phyloP scores from a whole-genome alignment of 1,140 invertebrate genomes.

The Drosophila nebulosa region DNA sequence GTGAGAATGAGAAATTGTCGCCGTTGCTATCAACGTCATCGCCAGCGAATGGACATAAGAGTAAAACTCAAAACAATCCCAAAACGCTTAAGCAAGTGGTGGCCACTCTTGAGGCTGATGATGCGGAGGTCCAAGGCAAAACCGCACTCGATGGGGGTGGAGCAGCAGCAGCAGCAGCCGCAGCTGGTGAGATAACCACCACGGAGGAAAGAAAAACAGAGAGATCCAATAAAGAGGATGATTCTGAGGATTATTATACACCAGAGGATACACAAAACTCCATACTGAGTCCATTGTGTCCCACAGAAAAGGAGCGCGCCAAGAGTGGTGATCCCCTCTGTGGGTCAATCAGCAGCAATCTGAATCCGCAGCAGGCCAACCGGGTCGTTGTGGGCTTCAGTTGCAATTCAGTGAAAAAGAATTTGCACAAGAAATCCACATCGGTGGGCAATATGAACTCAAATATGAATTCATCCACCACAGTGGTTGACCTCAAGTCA shows the following conservation, averaged over 20 bases:
- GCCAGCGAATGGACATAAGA: conserved; percentile 74
- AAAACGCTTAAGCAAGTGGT: conserved; percentile 62
- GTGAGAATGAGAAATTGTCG: conserved; percentile 90
- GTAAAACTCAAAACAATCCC: conserved; percentile 39
- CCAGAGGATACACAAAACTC: conserved; percentile 86
- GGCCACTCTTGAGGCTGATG: conserved; percentile 28
- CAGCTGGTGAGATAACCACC: conserved; percentile 27
- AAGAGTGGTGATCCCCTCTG: conserved; percentile 63
- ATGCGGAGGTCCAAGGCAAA: conserved; percentile 27
- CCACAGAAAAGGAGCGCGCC: conserved; percentile 41
- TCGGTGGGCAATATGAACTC: conserved; percentile 76
- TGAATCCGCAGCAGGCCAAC: conserved; percentile 6
- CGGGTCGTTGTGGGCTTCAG: conserved; percentile 49
- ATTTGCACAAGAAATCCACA: conserved; percentile 75
- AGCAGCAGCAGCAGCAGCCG: not conserved
- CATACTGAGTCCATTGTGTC: conserved; percentile 83
- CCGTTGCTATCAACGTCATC: conserved; percentile 84
- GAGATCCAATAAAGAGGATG: conserved; percentile 79
- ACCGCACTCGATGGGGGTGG: not conserved
- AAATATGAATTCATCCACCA: conserved; percentile 2
- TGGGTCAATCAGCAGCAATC: not conserved
- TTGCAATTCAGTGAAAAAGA: conserved; percentile 51
- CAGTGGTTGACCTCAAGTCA: conserved; percentile 49
- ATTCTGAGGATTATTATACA: conserved; percentile 88
- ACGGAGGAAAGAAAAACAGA: conserved; percentile 1